These are phyloP conservation scores for Petrophora chlorosata DNA, from an alignment of 2,888 invertebrate genomes.

Conservation along the genomic window DNA sequence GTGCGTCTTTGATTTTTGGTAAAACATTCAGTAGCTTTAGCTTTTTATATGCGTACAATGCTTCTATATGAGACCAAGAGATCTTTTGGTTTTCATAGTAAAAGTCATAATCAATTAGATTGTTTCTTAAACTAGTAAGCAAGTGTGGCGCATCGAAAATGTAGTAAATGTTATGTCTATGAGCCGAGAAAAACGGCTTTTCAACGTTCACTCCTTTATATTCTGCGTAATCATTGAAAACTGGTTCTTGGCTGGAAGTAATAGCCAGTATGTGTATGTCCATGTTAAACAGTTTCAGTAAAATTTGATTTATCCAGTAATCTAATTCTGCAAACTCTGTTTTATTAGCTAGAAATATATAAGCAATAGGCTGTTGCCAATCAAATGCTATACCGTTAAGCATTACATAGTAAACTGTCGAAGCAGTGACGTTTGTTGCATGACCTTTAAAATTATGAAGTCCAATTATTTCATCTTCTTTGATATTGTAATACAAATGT, in stretches of 20 bases:
- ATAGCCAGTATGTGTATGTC: background rate
- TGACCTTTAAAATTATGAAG: background rate
- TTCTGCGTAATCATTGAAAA: background rate
- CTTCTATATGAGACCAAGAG: slow-evolving; percentile 5
- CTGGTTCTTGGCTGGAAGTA: background rate
- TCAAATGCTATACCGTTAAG: slow-evolving; percentile 1
- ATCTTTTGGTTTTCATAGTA: slow-evolving; percentile 1
- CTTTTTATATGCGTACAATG: background rate
- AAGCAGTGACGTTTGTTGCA: background rate
- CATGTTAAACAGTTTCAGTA: background rate
- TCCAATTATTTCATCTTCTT: slow-evolving; percentile 1
- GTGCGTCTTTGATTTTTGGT: slow-evolving; percentile 1
- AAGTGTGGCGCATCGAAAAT: slow-evolving; percentile 7
- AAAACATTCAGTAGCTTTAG: background rate
- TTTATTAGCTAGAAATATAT: background rate
- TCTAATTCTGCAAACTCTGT: slow-evolving; percentile 1
- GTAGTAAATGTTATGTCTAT: slow-evolving; percentile 2
- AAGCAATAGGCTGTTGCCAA: slow-evolving; percentile 7
- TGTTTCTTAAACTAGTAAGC: slow-evolving; percentile 2
- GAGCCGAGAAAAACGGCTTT: background rate
- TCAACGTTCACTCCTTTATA: background rate
- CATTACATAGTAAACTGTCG: background rate
- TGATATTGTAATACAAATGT: slow-evolving; percentile 2
- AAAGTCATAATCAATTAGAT: slow-evolving; percentile 3
- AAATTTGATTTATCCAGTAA: background rate